Evolutionary conservation across 2,113 vertebrate species (phyloP), one percentile per base, ranked within the genome.

Genomic region (Scalopus aquaticus): DNA sequence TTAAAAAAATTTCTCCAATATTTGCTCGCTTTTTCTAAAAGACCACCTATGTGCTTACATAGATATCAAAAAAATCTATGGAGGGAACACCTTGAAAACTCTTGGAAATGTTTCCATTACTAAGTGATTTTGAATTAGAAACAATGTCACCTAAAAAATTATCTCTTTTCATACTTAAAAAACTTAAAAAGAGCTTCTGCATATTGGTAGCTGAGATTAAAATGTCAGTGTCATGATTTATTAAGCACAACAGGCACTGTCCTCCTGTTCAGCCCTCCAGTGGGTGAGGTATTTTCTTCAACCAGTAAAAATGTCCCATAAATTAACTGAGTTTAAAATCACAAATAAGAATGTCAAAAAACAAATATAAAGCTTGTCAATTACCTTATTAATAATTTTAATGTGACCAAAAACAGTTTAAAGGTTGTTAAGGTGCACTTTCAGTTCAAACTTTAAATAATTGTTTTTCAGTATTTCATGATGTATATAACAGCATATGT

Each of bases 91-190:
- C 88, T 58, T 39, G 60, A 91, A 80, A 72, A n/a, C 81, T 76
- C 91, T 13, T 72, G 54, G 32, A 88, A 88, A 91, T 26, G 6
- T 42, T 94, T 90, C 3, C 35, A 90, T 60, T 90, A 73, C 74
- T 26, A 89, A 76, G 7, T 44, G 54, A 86, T 82, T 79, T 13
- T 86, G n/a, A 93, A 15, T 35, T 22, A 72, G 30, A 87, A 94
- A 84, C 49, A 17, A 56, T 30, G 5, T 85, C 39, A 77, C 5
- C 24, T 88, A 72, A n/a, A 91, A 91, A 80, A 69, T 54, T 35
- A 37, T 39, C 1, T 73, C 80, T 3, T 5, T 85, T 15, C 7
- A 86, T 6, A 56, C 26, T 90, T 60, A 73, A 42, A 56, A n/a
- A 49, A 64, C 32, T 28, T 77, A 28, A 91, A 88, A 90, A 81